Evolutionary conservation across 2,888 invertebrate species (phyloP).

Genomic region (Spodoptera littoralis): DNA sequence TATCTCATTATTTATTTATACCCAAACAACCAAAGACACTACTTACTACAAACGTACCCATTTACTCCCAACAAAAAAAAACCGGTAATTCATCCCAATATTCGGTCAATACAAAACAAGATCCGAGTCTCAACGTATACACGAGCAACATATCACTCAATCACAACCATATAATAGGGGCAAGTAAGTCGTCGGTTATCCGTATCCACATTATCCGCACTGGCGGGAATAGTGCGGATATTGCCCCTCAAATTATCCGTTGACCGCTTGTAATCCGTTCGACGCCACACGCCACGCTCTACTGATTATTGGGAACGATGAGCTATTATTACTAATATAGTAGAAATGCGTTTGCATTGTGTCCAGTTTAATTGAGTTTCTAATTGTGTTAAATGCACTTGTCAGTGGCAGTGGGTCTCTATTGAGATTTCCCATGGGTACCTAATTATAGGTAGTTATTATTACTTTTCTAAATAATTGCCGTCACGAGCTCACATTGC

Average conservation of each 20-base stretch:
- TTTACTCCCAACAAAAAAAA: too few relatives aligned
- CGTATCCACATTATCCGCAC: conserved; percentile 64
- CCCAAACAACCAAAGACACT: too few relatives aligned
- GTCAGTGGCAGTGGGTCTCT: conserved; percentile 9
- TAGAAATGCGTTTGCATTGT: conserved; percentile 42
- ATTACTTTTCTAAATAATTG: too few relatives aligned
- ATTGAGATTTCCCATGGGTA: conserved; percentile 10
- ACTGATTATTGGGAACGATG: conserved; percentile 60
- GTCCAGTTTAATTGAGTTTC: conserved; percentile 37
- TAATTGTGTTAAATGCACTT: conserved; percentile 41
- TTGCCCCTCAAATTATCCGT: conserved; percentile 75
- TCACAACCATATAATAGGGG: conserved; percentile 60
- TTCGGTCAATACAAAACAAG: conserved; percentile 23
- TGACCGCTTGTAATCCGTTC: conserved; percentile 74
- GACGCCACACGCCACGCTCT: conserved; percentile 64
- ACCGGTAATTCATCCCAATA: neutral
- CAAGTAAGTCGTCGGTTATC: conserved; percentile 64
- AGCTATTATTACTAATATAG: conserved; percentile 49
- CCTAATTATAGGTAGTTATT: too few relatives aligned
- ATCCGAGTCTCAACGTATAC: conserved; percentile 33
- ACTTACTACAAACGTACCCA: too few relatives aligned
- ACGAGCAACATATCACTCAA: conserved; percentile 54
- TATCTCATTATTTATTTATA: too few relatives aligned
- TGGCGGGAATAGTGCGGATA: conserved; percentile 62
- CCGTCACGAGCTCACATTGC: too few relatives aligned